Conservation (phyloP, 2,113 vertebrate species). For the Bos taurus region DNA sequence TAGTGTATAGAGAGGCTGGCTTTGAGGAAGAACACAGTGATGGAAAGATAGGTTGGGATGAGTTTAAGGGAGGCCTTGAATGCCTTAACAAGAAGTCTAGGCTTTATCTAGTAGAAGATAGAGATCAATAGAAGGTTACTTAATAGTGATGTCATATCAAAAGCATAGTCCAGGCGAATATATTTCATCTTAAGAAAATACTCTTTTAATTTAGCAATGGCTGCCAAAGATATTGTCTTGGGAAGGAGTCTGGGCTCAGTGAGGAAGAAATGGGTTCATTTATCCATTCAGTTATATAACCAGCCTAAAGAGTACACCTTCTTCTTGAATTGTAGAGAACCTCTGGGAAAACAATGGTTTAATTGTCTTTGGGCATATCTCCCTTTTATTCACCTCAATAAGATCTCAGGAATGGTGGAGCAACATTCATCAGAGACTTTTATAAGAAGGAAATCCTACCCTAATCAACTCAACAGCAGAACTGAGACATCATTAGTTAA, state of each 20-base stretch:
- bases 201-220: background rate
- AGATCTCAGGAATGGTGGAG: background rate
- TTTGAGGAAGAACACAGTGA: background rate
- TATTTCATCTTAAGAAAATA: background rate
- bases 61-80: background rate
- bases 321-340: background rate
- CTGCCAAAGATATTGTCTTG: background rate
- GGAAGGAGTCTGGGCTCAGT: background rate
- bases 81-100: background rate
- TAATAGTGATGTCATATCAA: background rate
- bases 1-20: too few species aligned
- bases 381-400: background rate
- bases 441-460: conserved; percentile 6
- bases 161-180: background rate
- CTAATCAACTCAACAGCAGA: conserved; percentile 17
- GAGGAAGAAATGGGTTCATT: background rate
- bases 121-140: background rate
- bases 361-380: background rate
- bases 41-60: background rate
- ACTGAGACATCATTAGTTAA: conserved; percentile 18
- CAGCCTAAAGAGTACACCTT: background rate
- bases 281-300: background rate
- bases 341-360: conserved; percentile 7
- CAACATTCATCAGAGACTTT: conserved; percentile 6
- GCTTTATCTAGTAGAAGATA: background rate